Conservation (phyloP, 2,888 invertebrate genomes). For the Cerceris ruficornis region DNA sequence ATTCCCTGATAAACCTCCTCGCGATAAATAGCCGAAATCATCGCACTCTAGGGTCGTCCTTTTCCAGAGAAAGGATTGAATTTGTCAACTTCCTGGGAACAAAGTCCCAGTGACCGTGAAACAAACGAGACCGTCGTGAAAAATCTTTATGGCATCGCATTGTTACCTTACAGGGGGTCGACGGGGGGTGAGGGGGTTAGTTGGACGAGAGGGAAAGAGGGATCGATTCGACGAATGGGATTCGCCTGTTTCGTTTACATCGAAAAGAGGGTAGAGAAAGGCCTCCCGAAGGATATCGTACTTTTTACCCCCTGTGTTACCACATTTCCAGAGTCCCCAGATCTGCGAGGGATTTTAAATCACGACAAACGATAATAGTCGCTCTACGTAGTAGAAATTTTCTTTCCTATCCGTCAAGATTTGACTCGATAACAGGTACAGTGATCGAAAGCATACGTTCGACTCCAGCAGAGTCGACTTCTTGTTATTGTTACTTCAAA, state of each 20-base stretch:
- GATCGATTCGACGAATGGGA: conserved; percentile 41
- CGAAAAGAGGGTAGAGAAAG: conserved; percentile 45
- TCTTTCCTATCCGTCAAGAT: neutral
- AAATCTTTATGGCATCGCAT: conserved; percentile 41
- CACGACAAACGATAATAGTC: conserved; percentile 26
- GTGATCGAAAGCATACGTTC: neutral
- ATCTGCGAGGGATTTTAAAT: conserved; percentile 43
- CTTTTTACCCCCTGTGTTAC: conserved; percentile 7
- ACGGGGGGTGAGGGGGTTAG: neutral
- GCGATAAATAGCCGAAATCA: conserved; percentile 23
- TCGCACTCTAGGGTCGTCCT: neutral
- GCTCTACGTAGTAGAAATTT: neutral
- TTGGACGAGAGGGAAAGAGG: neutral
- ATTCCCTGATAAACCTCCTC: neutral
- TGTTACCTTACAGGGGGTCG: conserved; percentile 17
- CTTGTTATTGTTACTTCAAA: too few relatives aligned
- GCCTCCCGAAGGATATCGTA: conserved; percentile 31
- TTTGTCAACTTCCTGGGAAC: conserved; percentile 24
- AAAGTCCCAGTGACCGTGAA: conserved; percentile 39
- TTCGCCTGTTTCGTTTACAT: conserved; percentile 51
- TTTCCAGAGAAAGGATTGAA: conserved; percentile 11
- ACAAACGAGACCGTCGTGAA: conserved; percentile 42
- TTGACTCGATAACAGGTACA: too few relatives aligned
- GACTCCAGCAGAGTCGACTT: too few relatives aligned
- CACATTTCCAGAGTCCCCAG: conserved; percentile 2